Evolutionary conservation across 2,113 vertebrate genomes (phyloP).

Genomic region (Ptyas mucosa): DNA sequence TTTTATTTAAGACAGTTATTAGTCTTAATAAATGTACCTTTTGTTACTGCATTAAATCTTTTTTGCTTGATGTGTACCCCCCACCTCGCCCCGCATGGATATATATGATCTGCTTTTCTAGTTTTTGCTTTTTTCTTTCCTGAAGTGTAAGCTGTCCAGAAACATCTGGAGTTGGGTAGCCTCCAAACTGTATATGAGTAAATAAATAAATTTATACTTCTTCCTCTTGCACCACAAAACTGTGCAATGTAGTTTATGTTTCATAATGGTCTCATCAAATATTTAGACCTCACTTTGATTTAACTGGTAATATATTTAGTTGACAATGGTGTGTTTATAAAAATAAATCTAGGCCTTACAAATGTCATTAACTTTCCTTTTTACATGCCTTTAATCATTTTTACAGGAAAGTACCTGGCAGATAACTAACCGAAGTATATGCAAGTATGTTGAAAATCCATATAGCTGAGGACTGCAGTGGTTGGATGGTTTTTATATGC

Average conservation of each 20-base stretch:
- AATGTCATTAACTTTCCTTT: not conserved
- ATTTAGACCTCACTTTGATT: not conserved
- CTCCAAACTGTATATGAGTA: not conserved
- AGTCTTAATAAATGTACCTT: not conserved
- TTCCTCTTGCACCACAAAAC: not conserved
- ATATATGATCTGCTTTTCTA: not conserved
- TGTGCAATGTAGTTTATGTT: not conserved
- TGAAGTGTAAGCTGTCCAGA: not conserved
- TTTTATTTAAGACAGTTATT: not conserved
- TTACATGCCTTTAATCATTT: conserved; percentile 34
- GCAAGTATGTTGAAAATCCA: conserved; percentile 59
- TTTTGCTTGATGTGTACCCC: not conserved
- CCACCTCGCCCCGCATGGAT: not conserved
- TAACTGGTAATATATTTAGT: not conserved
- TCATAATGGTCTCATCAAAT: not conserved
- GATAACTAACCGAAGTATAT: conserved; percentile 83
- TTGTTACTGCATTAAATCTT: not conserved
- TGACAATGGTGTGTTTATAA: not conserved
- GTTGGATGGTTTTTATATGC: conserved; percentile 65
- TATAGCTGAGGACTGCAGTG: conserved; percentile 60
- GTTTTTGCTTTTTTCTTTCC: not conserved
- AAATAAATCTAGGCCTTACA: not conserved
- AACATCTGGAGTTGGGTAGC: not conserved
- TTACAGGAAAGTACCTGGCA: conserved; percentile 95
- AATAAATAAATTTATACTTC: not conserved